A percentile compares a stretch with the other conserved stretches of the same genome.
Evolutionary conservation across 2,113 vertebrate genomes (phyloP).

Genomic region (Tylochromis polylepis): DNA sequence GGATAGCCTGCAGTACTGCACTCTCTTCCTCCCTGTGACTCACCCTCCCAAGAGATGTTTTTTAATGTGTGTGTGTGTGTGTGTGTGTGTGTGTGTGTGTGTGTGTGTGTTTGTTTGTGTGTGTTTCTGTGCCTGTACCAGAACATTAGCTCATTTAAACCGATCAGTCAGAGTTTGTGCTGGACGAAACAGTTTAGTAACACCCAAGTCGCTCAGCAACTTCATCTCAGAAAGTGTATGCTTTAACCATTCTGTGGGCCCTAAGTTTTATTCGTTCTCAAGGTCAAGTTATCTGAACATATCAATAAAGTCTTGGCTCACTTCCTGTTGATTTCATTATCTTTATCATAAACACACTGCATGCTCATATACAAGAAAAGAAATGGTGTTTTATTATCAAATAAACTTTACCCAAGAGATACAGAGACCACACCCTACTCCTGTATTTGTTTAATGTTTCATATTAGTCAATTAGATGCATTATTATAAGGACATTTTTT

Average conservation of each 20-base stretch:
- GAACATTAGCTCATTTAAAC: constrained; percentile 13
- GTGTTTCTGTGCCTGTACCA: not conserved
- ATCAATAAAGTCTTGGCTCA: not conserved
- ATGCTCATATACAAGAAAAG: not conserved
- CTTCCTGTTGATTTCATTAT: not conserved
- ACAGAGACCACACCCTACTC: not conserved
- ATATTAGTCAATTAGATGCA: not conserved
- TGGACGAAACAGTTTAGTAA: not conserved
- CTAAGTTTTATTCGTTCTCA: not conserved
- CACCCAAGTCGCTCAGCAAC: not conserved
- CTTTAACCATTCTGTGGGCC: not conserved
- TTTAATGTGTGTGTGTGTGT: not conserved
- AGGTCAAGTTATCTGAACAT: not conserved
- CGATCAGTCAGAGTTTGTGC: not conserved
- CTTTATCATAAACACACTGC: not conserved
- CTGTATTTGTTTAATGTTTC: not conserved
- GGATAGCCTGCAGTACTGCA: not conserved
- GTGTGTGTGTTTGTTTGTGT: not conserved
- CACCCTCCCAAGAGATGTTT: not conserved
- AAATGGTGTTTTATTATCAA: not conserved
- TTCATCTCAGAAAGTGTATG: not conserved
- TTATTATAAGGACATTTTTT: not conserved
- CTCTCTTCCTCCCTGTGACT: not conserved
- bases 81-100: not conserved
- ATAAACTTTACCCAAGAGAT: not conserved